Conservation (phyloP, 37 sponge, comb jelly and placozoan species). For the Haliclona indistincta region DNA sequence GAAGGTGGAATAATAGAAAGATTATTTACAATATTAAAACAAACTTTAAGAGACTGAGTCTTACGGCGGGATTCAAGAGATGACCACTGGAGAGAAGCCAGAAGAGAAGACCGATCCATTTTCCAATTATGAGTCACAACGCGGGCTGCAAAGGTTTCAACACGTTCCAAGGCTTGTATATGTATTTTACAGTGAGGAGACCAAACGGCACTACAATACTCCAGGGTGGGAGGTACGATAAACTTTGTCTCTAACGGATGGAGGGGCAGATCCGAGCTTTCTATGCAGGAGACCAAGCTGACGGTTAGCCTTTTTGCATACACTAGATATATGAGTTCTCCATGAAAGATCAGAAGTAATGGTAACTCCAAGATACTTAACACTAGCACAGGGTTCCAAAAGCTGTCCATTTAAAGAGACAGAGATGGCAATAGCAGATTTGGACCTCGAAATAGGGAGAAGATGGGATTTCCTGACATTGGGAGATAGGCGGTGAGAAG, state of each 20-base stretch:
- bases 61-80: neutral
- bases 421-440: neutral
- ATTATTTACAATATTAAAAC: conserved; percentile 9
- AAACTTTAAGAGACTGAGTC: neutral
- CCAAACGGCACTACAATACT: conserved; percentile 20
- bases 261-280: conserved; percentile 7
- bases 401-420: neutral
- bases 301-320: conserved; percentile 26
- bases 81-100: too few species aligned
- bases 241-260: neutral
- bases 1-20: neutral
- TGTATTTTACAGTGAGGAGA: neutral
- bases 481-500: neutral
- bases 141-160: conserved; percentile 2
- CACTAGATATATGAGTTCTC: neutral
- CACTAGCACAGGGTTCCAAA: neutral
- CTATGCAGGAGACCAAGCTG: conserved; percentile 17
- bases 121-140: conserved; percentile 1
- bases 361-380: conserved; percentile 27
- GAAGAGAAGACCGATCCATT: neutral
- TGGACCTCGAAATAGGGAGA: conserved; percentile 4
- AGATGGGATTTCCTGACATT: conserved; percentile 13
- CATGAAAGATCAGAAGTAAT: conserved; percentile 17
- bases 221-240: conserved; percentile 4
- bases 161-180: neutral